These are phyloP conservation scores for Amphipyra berbera DNA, from an alignment of 2,888 invertebrate species.

Conservation along the genomic window DNA sequence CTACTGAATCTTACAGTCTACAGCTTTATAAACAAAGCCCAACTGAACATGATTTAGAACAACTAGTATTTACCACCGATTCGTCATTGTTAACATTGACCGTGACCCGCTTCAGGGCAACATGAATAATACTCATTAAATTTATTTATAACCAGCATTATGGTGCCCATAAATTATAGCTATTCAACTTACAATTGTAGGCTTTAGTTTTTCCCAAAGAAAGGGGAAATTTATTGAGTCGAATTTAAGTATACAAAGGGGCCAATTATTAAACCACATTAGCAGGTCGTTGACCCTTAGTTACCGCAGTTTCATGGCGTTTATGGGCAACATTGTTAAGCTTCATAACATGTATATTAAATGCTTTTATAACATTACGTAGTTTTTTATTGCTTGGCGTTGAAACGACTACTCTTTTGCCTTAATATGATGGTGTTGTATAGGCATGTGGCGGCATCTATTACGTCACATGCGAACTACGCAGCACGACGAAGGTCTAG, in stretches of 20 bases:
- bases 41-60: too few relatives aligned
- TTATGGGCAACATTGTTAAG: slow-evolving; percentile 23
- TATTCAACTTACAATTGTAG: slow-evolving; percentile 31
- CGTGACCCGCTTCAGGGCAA: slow-evolving; percentile 36
- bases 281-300: slow-evolving; percentile 27
- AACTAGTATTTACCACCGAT: background rate
- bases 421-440: background rate
- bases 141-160: slow-evolving; percentile 35
- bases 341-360: slow-evolving; percentile 34
- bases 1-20: too few relatives aligned
- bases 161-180: slow-evolving; percentile 32
- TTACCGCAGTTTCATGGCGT: slow-evolving; percentile 12
- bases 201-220: slow-evolving; percentile 31
- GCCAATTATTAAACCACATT: slow-evolving; percentile 20
- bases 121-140: slow-evolving; percentile 40
- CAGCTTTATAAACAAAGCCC: background rate
- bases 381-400: slow-evolving; percentile 22
- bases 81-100: slow-evolving; percentile 13
- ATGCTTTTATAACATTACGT: slow-evolving; percentile 26
- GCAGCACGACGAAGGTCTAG: too few relatives aligned
- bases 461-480: too few relatives aligned
- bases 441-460: too few relatives aligned
- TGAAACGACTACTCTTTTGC: slow-evolving; percentile 5
- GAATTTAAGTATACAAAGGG: slow-evolving; percentile 20
- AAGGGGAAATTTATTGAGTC: slow-evolving; percentile 34